Percentiles rank a stretch among this genome's conserved stretches.
Conservation (phyloP, 2,113 vertebrate genomes). For the Sturnira hondurensis region DNA sequence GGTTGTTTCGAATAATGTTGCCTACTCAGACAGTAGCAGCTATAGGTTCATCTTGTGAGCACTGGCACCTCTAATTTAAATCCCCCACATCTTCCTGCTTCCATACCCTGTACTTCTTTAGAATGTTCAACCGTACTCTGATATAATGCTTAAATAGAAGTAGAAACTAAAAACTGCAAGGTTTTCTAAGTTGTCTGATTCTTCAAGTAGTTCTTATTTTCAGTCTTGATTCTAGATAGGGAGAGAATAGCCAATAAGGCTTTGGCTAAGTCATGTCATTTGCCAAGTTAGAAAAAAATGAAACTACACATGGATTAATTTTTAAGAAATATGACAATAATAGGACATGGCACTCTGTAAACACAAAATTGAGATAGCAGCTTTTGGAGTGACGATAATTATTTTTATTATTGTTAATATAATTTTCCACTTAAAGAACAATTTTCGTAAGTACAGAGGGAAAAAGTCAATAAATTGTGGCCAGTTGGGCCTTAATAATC, state of each 20-base stretch:
- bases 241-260: background rate
- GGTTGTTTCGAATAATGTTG: background rate
- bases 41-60: background rate
- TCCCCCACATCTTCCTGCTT: background rate
- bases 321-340: background rate
- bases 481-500: conserved; percentile 47
- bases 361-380: conserved; percentile 19
- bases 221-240: background rate
- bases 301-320: background rate
- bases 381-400: conserved; percentile 32
- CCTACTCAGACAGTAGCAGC: background rate
- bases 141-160: background rate
- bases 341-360: background rate
- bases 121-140: background rate
- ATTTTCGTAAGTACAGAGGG: background rate
- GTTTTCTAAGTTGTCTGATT: background rate
- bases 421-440: conserved; percentile 33
- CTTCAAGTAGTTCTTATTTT: background rate
- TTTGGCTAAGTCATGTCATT: background rate
- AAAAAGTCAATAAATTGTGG: conserved; percentile 38
- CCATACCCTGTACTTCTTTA: rapidly evolving
- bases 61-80: background rate
- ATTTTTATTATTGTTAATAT: conserved; percentile 54
- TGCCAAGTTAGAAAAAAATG: background rate
- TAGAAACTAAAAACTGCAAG: background rate